phyloP scores from a whole-genome alignment of 1,140 invertebrate genomes.

The Schlechtendalia chinensis region DNA sequence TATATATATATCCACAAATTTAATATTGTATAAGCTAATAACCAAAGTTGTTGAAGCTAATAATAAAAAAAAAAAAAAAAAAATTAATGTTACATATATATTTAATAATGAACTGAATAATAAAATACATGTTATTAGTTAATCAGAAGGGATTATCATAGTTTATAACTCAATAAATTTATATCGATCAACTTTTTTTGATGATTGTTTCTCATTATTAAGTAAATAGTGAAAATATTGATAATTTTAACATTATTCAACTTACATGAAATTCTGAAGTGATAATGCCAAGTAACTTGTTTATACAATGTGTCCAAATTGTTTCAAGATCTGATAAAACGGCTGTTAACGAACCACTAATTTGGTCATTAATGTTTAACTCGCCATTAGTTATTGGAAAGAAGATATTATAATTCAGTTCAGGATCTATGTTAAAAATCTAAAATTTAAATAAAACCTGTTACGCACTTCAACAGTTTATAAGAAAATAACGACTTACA shows the following conservation, averaged over 20 bases:
- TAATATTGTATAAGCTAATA: too few relatives aligned
- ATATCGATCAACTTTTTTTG: too few relatives aligned
- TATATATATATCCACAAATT: too few relatives aligned
- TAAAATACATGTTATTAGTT: too few relatives aligned
- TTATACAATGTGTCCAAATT: constrained; percentile 82
- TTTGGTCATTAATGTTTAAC: constrained; percentile 77
- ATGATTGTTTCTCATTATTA: too few relatives aligned
- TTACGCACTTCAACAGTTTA: background rate
- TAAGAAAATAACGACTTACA: constrained; percentile 52
- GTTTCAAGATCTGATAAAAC: constrained; percentile 80
- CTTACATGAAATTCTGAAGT: constrained; percentile 68
- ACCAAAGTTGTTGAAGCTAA: too few relatives aligned
- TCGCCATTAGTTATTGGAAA: constrained; percentile 86
- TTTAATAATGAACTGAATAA: too few relatives aligned
- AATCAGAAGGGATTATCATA: background rate
- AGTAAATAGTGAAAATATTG: too few relatives aligned
- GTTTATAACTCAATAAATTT: background rate
- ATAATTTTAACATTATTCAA: background rate
- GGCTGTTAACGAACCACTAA: constrained; percentile 80
- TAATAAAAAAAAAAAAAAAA: too few relatives aligned
- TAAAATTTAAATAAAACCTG: constrained; percentile 53
- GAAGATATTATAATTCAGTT: constrained; percentile 76
- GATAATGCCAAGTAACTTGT: constrained; percentile 73
- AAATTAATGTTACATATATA: too few relatives aligned
- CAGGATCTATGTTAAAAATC: constrained; percentile 72